These are phyloP conservation scores for Perizoma flavofasciatum DNA, from an alignment of 2,888 invertebrate genomes.

Conservation along the genomic window DNA sequence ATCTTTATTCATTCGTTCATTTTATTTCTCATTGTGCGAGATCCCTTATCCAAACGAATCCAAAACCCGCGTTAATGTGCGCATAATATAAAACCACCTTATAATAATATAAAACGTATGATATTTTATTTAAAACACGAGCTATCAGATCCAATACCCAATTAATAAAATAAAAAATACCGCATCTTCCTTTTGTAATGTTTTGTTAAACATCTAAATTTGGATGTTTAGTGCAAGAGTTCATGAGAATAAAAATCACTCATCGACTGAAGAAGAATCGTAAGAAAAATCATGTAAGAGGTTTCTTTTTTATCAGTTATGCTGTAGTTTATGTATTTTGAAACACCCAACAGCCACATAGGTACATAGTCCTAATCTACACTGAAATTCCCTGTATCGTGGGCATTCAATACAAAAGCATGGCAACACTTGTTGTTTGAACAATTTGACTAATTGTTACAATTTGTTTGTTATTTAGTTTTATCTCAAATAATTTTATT, in stretches of 20 bases:
- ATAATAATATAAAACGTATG: constrained; percentile 58
- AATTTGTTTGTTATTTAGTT: too few relatives aligned
- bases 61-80: constrained; percentile 48
- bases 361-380: too few relatives aligned
- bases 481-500: too few relatives aligned
- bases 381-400: too few relatives aligned
- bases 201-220: constrained; percentile 82
- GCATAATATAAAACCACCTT: constrained; percentile 27
- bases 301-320: too few relatives aligned
- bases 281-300: too few relatives aligned
- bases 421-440: too few relatives aligned
- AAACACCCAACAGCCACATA: too few relatives aligned
- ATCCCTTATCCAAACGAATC: constrained; percentile 54
- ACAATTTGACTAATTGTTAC: too few relatives aligned
- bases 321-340: too few relatives aligned
- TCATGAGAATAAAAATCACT: not conserved
- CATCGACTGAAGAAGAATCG: too few relatives aligned
- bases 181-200: constrained; percentile 62
- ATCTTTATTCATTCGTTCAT: not conserved
- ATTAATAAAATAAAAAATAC: constrained; percentile 66
- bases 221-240: constrained; percentile 44
- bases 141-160: constrained; percentile 62
- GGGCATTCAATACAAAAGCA: too few relatives aligned
- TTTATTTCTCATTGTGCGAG: constrained; percentile 42
- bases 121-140: constrained; percentile 53